Evolutionary conservation across 2,797 vertebrate genomes (phyloP), one percentile per base, ranked within the genome.

Genomic region (Ctenopoma multispine): DNA sequence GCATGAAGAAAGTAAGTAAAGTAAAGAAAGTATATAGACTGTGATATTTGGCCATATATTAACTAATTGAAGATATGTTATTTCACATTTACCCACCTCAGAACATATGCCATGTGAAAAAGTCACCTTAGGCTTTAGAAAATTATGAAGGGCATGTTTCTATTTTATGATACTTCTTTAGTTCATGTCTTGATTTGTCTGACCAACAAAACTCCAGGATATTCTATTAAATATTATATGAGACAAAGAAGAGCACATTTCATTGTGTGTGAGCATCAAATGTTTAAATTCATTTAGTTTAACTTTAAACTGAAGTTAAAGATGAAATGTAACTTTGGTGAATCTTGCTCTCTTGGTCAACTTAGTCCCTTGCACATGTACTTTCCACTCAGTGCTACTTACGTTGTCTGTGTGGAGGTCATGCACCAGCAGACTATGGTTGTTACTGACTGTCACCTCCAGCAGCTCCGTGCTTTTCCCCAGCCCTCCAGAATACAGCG

Each of bases 381-480:
- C 44, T 27, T 27, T 24, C 4, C 24, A 0, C 4, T 47, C 29
- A 17, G 5, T 1, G 14, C 24, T 77, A 88, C 93, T 93, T 77
- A 95, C 93, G 2, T 82, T 87, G 77, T 82, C 89, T 78, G 92
- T 92, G 90, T 96, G 95, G 85, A 97, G 95, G 91, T 98, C 96
- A n/a, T 96, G 97, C 75, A 96, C 94, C 92, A 95, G 92, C 24
- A 95, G 82, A 81, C 93, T 92, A 88, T 95, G 96, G 90, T 92
- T 92, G 93, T 95, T 92, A 8, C 81, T 86, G 50, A 94, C 81
- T 2, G 93, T 90, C 76, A 94, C 90, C 80, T 94, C 94, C 85
- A 94, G 87, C 88, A 94, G 84, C 73, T 95, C 94, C 0, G 82
- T 67, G 82, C 79, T 90, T 81, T 92, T 87, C 48, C 86, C 87